Percentiles rank a stretch among this genome's conserved stretches.
phyloP scores from a whole-genome alignment of 2,888 invertebrate genomes.

The Dolomedes plantarius region DNA sequence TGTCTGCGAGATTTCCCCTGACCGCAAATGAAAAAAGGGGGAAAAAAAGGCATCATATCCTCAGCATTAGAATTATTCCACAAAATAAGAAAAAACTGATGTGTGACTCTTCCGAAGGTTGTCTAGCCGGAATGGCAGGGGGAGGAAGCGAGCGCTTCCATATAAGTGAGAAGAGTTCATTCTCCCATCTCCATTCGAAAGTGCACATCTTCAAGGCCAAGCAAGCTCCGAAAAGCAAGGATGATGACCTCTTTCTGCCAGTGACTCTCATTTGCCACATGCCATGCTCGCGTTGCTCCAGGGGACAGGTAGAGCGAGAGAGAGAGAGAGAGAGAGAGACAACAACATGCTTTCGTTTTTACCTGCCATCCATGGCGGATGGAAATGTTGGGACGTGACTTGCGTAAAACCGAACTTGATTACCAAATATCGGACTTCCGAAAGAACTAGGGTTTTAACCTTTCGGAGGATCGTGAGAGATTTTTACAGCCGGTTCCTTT shows the following conservation, averaged over 20 bases:
- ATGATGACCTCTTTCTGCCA: conserved; percentile 22
- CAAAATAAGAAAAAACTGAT: not conserved
- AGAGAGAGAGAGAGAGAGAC: conserved; percentile 27
- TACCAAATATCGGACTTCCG: conserved; percentile 34
- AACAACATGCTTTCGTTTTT: conserved; percentile 39
- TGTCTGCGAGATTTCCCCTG: not conserved
- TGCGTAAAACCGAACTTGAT: conserved; percentile 13
- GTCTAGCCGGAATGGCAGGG: conserved; percentile 8
- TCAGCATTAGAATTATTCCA: not conserved
- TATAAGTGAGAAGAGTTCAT: conserved; percentile 7
- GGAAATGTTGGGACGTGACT: conserved; percentile 12
- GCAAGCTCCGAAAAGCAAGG: not conserved
- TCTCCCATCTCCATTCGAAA: not conserved
- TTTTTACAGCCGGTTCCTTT: too few relatives aligned
- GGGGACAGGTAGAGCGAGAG: not conserved
- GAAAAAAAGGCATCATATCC: not conserved
- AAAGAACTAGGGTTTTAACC: not conserved
- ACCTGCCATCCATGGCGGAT: not conserved
- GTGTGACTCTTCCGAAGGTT: not conserved
- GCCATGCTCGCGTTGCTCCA: conserved; percentile 6
- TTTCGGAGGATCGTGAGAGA: not conserved
- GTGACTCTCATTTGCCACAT: conserved; percentile 21
- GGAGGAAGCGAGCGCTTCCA: not conserved
- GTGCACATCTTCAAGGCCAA: conserved; percentile 8
- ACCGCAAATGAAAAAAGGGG: too few relatives aligned